Evolutionary conservation across 64 coral and sea anemone species (phyloP), one percentile per base, ranked within the genome.

Genomic region (Stichodactyla mertensii): DNA sequence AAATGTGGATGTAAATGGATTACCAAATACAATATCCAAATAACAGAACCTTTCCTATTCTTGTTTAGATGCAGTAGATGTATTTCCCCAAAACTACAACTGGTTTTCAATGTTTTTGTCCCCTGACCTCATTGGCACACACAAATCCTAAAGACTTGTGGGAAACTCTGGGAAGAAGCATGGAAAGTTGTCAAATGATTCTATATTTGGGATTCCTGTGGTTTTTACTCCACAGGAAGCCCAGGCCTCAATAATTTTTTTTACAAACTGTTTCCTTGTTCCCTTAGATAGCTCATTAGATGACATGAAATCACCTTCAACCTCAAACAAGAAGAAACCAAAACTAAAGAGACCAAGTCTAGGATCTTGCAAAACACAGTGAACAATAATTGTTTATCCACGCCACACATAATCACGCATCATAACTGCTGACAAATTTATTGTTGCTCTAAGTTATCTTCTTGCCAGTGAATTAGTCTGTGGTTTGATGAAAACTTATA

Each of bases 321-420:
- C 84, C 57, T 82, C 83, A 58, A 92, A 87, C 56, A 92, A 66
- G 26, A 92, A 89, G 78, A 90, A 55, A 24, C 86, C 88, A 54
- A 79, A 86, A 28, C 27, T 92, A 19, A 95, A 95, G 78, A 89
- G 85, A 64, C 94, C 94, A 71, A 95, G 94, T 52, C 86, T 95
- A 82, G 91, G 85, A 64, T 95, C 94, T 61, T 95, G 94, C 78
- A 92, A 92, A 87, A 89, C 90, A 9, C 94, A 95, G 19, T 95
- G 78, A 82, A 86, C 54, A 81, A 53, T n/a, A n/a, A n/a, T n/a
- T n/a, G n/a, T 31, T 81, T 16, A 52, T 80, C 6, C 14, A 0
- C 0, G 18, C 36, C 3, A 45, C 36, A 2, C 3, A 45, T n/a
- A n/a, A n/a, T 45, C 36, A 45, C 3, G 3, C 3, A 22, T 81